A percentile compares a stretch with the other conserved stretches of the same genome.
phyloP scores from a whole-genome alignment of 2,113 vertebrate genomes.

The Malurus melanocephalus region DNA sequence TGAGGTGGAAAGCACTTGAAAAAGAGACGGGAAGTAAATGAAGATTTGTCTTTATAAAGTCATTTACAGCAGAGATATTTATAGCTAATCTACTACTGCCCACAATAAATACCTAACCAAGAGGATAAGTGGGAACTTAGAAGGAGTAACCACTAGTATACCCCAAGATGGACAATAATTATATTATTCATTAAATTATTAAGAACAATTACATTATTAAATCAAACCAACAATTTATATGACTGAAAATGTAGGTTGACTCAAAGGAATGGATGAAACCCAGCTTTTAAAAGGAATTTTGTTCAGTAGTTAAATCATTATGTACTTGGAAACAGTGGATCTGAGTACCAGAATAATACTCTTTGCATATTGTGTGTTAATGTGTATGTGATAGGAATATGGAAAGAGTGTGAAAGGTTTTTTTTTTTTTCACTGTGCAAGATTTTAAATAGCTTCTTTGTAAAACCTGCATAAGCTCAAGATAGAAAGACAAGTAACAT shows the following conservation, averaged over 20 bases:
- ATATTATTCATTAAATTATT: background rate
- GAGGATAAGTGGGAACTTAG: background rate
- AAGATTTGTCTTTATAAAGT: background rate
- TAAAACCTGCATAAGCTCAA: background rate
- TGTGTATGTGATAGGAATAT: background rate
- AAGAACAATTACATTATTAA: background rate
- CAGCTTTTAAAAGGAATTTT: background rate
- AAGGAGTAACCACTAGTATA: background rate
- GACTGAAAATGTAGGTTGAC: background rate
- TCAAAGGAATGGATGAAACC: background rate
- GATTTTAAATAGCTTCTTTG: background rate
- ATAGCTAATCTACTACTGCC: background rate
- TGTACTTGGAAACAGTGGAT: background rate
- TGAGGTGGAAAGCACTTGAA: background rate
- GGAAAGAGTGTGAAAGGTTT: background rate
- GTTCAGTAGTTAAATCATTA: background rate
- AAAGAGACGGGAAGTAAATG: background rate
- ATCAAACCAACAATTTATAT: background rate
- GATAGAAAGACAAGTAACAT: background rate
- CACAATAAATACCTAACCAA: background rate
- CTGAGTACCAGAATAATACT: background rate
- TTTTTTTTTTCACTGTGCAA: background rate
- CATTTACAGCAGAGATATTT: background rate
- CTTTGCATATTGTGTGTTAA: background rate
- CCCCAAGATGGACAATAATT: background rate